A percentile compares a stretch with the other conserved stretches of the same genome.
Evolutionary conservation across 2,113 vertebrate species (phyloP).

Genomic region (Pholis gunnellus): DNA sequence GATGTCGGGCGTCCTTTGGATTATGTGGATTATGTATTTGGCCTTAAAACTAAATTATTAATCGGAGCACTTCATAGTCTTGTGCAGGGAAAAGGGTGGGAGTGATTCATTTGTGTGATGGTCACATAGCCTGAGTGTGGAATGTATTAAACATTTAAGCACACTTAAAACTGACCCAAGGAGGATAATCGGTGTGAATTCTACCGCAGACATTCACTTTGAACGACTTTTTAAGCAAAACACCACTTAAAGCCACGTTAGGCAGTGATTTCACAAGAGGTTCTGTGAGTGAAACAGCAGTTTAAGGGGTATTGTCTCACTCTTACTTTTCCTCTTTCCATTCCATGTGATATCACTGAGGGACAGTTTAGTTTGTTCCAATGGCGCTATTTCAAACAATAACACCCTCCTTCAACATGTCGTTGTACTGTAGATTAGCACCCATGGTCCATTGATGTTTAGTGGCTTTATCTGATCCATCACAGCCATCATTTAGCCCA

Average conservation of each 20-base stretch:
- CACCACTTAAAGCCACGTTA: neutral
- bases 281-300: conserved; percentile 20
- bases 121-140: conserved; percentile 51
- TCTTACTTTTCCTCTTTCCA: neutral
- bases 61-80: conserved; percentile 35
- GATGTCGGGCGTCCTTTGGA: conserved; percentile 31
- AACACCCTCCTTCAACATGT: conserved; percentile 15
- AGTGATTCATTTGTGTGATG: conserved; percentile 56
- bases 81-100: conserved; percentile 12
- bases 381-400: conserved; percentile 19
- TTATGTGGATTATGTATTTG: conserved; percentile 39
- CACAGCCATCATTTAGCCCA: neutral
- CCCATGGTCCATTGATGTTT: neutral
- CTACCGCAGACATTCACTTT: conserved; percentile 25
- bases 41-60: conserved; percentile 49
- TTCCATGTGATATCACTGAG: conserved; percentile 6
- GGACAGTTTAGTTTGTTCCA: neutral
- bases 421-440: neutral
- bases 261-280: conserved; percentile 20
- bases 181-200: conserved; percentile 51
- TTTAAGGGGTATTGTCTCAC: neutral
- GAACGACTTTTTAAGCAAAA: conserved; percentile 33
- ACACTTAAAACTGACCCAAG: conserved; percentile 54
- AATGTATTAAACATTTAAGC: conserved; percentile 61
- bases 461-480: conserved; percentile 4